Evolutionary conservation across 2,113 vertebrate species (phyloP).

Genomic region (Caranx melampygus): DNA sequence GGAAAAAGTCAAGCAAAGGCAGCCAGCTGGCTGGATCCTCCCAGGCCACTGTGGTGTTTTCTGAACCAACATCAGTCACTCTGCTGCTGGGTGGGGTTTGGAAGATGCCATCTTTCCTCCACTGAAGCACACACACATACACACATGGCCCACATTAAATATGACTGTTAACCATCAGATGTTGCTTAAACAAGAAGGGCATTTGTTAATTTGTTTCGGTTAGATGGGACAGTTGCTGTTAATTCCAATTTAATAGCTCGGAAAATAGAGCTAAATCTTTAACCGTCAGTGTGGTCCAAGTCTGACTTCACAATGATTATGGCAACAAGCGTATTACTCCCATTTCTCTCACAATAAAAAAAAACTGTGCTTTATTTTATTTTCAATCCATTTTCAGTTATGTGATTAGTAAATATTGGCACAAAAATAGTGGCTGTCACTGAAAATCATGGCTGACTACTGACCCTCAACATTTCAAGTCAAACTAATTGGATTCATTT

Average conservation of each 20-base stretch:
- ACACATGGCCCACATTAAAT: constrained; percentile 8
- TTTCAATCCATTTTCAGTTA: too few relatives aligned
- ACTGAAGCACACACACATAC: constrained; percentile 7
- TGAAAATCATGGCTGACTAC: too few relatives aligned
- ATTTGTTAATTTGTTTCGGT: constrained; percentile 9
- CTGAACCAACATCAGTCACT: constrained; percentile 38
- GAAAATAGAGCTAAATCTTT: background rate
- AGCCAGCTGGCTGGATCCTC: constrained; percentile 31
- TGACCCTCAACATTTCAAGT: background rate
- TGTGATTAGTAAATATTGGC: background rate
- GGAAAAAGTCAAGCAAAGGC: constrained; percentile 29
- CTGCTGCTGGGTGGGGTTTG: constrained; percentile 29
- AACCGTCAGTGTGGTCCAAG: background rate
- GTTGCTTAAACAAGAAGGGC: background rate
- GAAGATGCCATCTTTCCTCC: constrained; percentile 4
- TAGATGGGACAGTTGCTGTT: background rate
- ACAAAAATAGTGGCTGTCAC: background rate
- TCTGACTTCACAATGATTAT: background rate
- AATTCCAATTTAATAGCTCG: background rate
- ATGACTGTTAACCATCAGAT: background rate
- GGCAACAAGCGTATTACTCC: background rate
- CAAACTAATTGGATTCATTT: background rate
- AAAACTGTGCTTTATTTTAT: too few relatives aligned
- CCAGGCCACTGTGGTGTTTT: constrained; percentile 20
- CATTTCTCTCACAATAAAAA: background rate